A percentile compares a stretch with the other conserved stretches of the same genome.
Evolutionary conservation across 2,113 vertebrate genomes (phyloP).

Genomic region (Peucedramus taeniatus): DNA sequence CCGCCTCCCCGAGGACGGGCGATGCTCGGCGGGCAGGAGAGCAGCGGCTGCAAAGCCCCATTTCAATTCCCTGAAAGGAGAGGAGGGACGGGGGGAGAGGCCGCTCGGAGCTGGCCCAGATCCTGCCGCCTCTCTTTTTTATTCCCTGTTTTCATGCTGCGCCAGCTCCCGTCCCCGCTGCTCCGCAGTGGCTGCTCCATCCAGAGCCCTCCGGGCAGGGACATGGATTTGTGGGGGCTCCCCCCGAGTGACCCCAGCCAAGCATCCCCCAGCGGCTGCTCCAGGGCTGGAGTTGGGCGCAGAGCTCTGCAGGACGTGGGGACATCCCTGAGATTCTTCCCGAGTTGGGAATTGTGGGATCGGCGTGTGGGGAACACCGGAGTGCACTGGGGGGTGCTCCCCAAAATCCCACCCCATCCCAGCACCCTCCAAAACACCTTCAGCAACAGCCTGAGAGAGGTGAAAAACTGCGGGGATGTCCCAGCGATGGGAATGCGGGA

Average conservation of each 20-base stretch:
- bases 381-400: neutral
- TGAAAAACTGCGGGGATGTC: neutral
- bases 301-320: neutral
- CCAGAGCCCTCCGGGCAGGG: neutral
- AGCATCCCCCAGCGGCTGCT: neutral
- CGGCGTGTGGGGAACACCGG: neutral
- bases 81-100: neutral
- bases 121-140: neutral
- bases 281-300: neutral
- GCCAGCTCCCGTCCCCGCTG: neutral
- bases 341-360: accelerated
- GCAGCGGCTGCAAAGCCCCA: neutral
- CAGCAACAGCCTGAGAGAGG: accelerated
- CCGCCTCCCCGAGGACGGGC: neutral
- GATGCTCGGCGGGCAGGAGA: neutral
- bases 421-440: neutral
- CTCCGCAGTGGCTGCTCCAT: neutral
- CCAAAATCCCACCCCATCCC: accelerated
- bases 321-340: accelerated
- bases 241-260: accelerated
- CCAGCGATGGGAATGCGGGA: accelerated
- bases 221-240: neutral
- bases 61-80: neutral
- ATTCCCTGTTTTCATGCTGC: neutral
- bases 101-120: neutral